Evolutionary conservation across 2,797 vertebrate species (phyloP).

Genomic region (Fringilla coelebs): DNA sequence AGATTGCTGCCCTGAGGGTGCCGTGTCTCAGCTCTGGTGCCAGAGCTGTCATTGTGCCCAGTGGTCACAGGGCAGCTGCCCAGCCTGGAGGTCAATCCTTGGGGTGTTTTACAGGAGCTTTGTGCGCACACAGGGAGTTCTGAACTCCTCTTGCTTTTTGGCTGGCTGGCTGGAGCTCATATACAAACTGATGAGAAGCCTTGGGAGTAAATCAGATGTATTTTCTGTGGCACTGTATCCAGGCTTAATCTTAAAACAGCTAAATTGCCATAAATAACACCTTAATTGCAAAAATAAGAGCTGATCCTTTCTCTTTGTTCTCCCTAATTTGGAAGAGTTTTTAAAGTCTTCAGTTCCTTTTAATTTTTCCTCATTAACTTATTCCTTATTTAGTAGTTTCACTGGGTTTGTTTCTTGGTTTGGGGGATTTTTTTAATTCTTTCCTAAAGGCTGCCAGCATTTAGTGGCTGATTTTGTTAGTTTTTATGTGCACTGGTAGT

Average conservation of each 20-base stretch:
- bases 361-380: background rate
- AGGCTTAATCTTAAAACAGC: background rate
- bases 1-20: background rate
- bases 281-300: background rate
- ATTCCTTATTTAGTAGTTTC: background rate
- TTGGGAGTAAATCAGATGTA: background rate
- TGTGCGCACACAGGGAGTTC: background rate
- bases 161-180: background rate
- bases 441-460: background rate
- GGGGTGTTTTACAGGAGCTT: background rate
- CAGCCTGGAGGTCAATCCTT: background rate
- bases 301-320: background rate
- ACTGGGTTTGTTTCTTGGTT: background rate
- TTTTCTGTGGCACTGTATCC: background rate
- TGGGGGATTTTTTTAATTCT: background rate
- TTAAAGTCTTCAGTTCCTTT: background rate
- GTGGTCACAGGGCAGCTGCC: background rate
- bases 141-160: background rate
- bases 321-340: background rate
- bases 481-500: background rate
- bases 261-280: conserved; percentile 21
- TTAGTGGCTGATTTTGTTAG: background rate
- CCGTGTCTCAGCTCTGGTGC: background rate
- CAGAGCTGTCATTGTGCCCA: accelerated
- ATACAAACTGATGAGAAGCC: background rate